Evolutionary conservation across 1,140 invertebrate species (phyloP).

Genomic region (Leptinotarsa texana): DNA sequence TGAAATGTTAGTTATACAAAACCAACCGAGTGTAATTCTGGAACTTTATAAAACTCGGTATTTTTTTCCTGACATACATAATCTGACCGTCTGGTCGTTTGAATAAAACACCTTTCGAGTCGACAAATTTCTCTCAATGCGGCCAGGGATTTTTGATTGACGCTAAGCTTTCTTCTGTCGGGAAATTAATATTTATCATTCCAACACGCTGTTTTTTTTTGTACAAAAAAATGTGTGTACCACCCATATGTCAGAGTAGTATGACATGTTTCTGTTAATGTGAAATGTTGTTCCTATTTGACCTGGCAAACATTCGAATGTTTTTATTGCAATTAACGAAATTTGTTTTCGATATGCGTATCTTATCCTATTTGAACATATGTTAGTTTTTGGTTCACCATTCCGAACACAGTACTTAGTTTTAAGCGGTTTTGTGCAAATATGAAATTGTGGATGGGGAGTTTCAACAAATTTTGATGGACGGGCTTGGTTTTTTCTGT

Average conservation of each 20-base stretch:
- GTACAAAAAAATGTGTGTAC: slow-evolving; percentile 31
- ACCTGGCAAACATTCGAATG: slow-evolving; percentile 35
- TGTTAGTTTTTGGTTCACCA: slow-evolving; percentile 35
- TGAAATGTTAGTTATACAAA: slow-evolving; percentile 38
- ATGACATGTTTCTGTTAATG: slow-evolving; percentile 32
- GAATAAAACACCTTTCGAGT: slow-evolving; percentile 28
- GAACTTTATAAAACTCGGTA: slow-evolving; percentile 32
- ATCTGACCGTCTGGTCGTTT: slow-evolving; percentile 27
- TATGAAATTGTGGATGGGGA: neutral
- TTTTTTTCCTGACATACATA: slow-evolving; percentile 37
- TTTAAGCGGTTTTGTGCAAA: slow-evolving; percentile 21
- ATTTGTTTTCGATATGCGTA: slow-evolving; percentile 36
- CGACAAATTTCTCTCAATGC: slow-evolving; percentile 26
- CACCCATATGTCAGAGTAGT: slow-evolving; percentile 39
- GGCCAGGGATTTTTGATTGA: slow-evolving; percentile 37
- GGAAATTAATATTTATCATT: slow-evolving; percentile 41
- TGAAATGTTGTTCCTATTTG: slow-evolving; percentile 39
- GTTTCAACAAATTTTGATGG: neutral
- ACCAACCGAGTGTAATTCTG: slow-evolving; percentile 34
- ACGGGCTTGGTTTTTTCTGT: neutral
- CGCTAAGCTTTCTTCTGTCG: slow-evolving; percentile 32
- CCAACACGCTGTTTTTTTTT: slow-evolving; percentile 35
- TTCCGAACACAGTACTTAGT: slow-evolving; percentile 11
- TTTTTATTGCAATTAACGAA: slow-evolving; percentile 41
- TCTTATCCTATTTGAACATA: slow-evolving; percentile 45